These are phyloP conservation scores for Macrochelys suwanniensis DNA, from an alignment of 2,797 vertebrate genomes.

Conservation along the genomic window DNA sequence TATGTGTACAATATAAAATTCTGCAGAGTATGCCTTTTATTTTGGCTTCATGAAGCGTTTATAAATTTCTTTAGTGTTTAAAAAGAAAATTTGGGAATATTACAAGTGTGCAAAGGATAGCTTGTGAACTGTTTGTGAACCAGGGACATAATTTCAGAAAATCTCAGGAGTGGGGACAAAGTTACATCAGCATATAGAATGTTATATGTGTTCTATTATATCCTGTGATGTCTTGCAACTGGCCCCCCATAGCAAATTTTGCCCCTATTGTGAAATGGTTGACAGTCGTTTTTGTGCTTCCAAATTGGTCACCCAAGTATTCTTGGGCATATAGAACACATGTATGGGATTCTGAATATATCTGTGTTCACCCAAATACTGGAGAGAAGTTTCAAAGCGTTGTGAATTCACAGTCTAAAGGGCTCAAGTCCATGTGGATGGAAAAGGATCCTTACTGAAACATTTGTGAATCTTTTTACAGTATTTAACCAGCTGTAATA, in stretches of 20 bases:
- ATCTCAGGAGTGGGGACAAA: not conserved
- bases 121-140: not conserved
- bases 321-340: not conserved
- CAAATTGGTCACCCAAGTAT: not conserved
- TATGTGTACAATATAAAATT: not conserved
- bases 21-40: not conserved
- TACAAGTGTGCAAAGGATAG: not conserved
- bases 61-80: not conserved
- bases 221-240: not conserved
- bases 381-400: not conserved
- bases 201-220: not conserved
- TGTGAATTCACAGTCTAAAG: not conserved
- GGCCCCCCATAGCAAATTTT: not conserved
- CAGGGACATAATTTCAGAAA: not conserved
- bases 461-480: not conserved
- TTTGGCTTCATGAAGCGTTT: not conserved
- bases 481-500: not conserved
- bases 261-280: not conserved
- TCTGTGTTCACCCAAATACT: not conserved
- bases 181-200: not conserved
- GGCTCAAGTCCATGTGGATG: not conserved
- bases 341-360: rapidly evolving
- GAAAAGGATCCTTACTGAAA: not conserved
- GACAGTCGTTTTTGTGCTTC: not conserved
- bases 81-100: not conserved